Evolutionary conservation across 2,797 vertebrate species (phyloP).

Genomic region (Dicrostonyx torquatus): DNA sequence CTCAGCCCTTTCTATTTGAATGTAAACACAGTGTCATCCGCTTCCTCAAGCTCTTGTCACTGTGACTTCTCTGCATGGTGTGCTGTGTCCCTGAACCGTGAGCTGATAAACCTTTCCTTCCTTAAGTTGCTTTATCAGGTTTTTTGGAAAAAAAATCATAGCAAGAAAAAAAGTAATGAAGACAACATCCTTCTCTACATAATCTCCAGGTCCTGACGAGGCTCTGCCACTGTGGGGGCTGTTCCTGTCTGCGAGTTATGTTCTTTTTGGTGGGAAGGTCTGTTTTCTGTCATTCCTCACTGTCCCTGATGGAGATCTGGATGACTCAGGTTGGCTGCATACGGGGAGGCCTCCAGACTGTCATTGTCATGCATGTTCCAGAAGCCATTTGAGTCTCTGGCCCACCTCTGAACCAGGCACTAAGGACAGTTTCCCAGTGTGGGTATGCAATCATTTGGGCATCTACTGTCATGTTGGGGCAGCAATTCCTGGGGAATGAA

Average conservation of each 20-base stretch:
- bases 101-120: not conserved
- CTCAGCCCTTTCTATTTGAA: too few relatives aligned
- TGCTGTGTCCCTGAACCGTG: not conserved
- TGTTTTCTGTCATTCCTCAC: too few relatives aligned
- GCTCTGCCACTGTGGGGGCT: too few relatives aligned
- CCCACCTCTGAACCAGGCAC: not conserved
- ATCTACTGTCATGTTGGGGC: not conserved
- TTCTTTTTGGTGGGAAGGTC: not conserved
- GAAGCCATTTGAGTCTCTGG: fast-evolving
- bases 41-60: not conserved
- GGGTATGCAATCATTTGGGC: too few relatives aligned
- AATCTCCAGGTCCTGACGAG: not conserved
- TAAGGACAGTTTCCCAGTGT: not conserved
- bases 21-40: not conserved
- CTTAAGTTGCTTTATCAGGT: not conserved
- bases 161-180: not conserved
- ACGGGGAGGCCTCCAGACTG: fast-evolving
- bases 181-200: not conserved
- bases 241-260: not conserved
- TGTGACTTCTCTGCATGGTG: not conserved
- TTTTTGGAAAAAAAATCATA: not conserved
- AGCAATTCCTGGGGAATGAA: not conserved
- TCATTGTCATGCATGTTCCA: not conserved
- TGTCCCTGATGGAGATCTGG: too few relatives aligned
- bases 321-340: not conserved